Evolutionary conservation across 1,140 invertebrate species (phyloP).

Genomic region (Papilio machaon): DNA sequence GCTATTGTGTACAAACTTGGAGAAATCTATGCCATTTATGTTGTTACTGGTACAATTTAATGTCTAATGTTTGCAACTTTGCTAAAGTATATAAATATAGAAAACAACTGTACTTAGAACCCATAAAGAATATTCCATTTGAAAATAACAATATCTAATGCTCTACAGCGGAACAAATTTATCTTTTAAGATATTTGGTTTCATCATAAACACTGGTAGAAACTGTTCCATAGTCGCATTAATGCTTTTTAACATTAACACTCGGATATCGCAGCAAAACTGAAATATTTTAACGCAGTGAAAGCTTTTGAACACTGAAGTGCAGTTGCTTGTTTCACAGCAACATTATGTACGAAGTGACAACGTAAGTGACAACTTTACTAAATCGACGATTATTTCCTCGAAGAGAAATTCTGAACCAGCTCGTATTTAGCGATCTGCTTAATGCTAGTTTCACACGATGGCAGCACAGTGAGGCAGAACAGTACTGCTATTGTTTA

Average conservation of each 20-base stretch:
- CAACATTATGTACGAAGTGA: constrained; percentile 27
- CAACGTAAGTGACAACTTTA: constrained; percentile 27
- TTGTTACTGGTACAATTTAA: not conserved
- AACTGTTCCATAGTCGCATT: constrained; percentile 17
- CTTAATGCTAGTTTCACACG: not conserved
- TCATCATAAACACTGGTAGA: constrained; percentile 29
- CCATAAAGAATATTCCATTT: constrained; percentile 29
- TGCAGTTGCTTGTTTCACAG: constrained; percentile 32
- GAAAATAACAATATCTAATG: constrained; percentile 15
- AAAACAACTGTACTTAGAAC: not conserved
- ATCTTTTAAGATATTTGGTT: constrained; percentile 26
- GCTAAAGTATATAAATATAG: not conserved
- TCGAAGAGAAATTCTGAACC: constrained; percentile 1
- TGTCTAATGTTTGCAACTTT: not conserved
- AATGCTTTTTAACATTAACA: constrained; percentile 33
- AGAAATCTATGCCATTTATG: not conserved
- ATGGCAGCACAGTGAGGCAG: not conserved
- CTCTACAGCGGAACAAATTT: constrained; percentile 8
- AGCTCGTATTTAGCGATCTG: constrained; percentile 27
- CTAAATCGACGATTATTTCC: constrained; percentile 36
- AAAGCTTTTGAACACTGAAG: constrained; percentile 34
- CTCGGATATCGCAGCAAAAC: constrained; percentile 28
- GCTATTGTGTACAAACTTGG: not conserved
- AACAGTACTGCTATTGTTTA: not conserved
- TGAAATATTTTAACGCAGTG: constrained; percentile 30